phyloP scores from a whole-genome alignment of 2,113 vertebrate genomes.

The Gasterosteus nipponicus region DNA sequence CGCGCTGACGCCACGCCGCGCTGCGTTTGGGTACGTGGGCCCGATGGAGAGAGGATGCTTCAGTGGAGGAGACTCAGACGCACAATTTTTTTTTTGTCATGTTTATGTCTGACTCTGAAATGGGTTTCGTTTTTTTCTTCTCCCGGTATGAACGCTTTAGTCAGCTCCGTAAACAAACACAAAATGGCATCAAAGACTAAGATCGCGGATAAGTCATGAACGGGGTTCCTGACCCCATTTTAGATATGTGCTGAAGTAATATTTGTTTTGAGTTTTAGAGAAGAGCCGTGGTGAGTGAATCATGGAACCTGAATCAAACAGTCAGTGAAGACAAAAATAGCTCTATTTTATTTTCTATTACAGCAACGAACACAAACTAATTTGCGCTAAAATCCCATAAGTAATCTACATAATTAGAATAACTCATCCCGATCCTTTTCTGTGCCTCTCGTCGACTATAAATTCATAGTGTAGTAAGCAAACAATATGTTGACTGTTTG shows the following conservation, averaged over 20 bases:
- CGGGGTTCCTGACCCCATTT: conserved; percentile 11
- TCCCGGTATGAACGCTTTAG: conserved; percentile 21
- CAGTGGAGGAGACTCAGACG: conserved; percentile 38
- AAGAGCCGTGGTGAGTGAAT: conserved; percentile 5
- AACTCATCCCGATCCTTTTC: too few species aligned
- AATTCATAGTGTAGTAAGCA: conserved; percentile 14
- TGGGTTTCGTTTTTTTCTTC: conserved; percentile 45
- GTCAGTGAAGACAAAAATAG: not conserved
- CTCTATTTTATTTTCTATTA: too few species aligned
- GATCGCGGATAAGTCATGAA: conserved; percentile 4
- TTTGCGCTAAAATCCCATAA: too few species aligned
- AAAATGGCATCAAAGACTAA: conserved; percentile 25
- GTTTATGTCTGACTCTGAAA: conserved; percentile 68
- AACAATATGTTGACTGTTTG: conserved; percentile 30
- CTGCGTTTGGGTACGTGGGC: conserved; percentile 51
- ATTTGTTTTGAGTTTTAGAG: conserved; percentile 4
- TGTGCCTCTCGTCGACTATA: not conserved
- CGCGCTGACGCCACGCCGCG: conserved; percentile 59
- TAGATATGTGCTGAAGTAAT: conserved; percentile 16
- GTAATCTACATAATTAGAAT: too few species aligned
- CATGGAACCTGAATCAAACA: not conserved
- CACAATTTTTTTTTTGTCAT: conserved; percentile 72
- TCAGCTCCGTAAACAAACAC: conserved; percentile 60
- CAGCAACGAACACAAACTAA: too few species aligned
- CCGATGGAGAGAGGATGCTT: conserved; percentile 57